Evolutionary conservation across 2,888 invertebrate species (phyloP), one percentile per base, ranked within the genome.

Genomic region (Dynastes tityus): DNA sequence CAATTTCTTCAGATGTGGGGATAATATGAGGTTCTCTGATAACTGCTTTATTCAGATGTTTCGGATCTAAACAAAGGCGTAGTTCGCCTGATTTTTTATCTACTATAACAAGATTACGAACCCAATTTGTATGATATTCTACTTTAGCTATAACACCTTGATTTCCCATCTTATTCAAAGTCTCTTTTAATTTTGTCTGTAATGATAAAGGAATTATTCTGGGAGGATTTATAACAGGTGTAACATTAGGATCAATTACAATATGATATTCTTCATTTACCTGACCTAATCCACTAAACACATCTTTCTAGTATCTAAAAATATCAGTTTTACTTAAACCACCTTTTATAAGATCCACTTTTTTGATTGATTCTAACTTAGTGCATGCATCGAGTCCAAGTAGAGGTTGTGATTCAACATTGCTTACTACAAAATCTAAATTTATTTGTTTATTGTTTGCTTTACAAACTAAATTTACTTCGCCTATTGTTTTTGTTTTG

Each of bases 1-100:
- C n/a, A 75, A 82, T 64, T 78, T 82, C 81, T 73, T 85, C 80
- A 75, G 84, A 58, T 79, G 81, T 81, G 45, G 82, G 79, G 49
- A 83, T 83, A 40, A 78, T 65, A 79, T 37, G 45, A 63, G 32
- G 37, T 61, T 61, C 40, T 32, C 61, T 29, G n/a, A 53, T 22
- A 53, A 73, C 51, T 53, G 55, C 71, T 53, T 53, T 61, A 32
- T 63, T 76, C 27, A 76, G 37, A n/a, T 37, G 3, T 37, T 53
- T 16, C 27, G 67, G 65, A 51, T 76, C 65, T 49, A 76, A 51
- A 37, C 76, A 67, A n/a, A 67, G 11, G 3, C 76, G 37, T 49
- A 76, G 65, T 64, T 63, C 22, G 4, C 65, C 53, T 65, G 13
- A 37, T 76, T 32, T 53, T 6, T 65, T 76, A 27, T 76, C 64